phyloP scores from a whole-genome alignment of 2,113 vertebrate genomes.

The Erpornis zantholeuca region DNA sequence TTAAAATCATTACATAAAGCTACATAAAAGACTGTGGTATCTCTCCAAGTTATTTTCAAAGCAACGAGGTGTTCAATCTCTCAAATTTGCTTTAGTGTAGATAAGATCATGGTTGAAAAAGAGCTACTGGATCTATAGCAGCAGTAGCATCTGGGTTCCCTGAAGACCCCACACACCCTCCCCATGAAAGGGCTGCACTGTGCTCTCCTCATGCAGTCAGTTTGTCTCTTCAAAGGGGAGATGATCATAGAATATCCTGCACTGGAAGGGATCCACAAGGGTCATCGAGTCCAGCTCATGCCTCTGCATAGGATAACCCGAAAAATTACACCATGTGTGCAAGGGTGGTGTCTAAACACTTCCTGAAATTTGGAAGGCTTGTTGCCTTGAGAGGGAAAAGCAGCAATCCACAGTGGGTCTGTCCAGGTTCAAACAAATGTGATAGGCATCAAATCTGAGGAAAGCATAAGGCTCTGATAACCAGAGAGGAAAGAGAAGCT shows the following conservation, averaged over 20 bases:
- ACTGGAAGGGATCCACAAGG: background rate
- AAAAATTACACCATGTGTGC: background rate
- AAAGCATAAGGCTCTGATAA: background rate
- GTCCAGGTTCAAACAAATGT: background rate
- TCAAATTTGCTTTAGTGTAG: background rate
- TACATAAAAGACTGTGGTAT: background rate
- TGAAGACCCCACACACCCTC: background rate
- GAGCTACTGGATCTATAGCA: background rate
- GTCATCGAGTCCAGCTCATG: background rate
- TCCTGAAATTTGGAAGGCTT: background rate
- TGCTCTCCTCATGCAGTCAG: background rate
- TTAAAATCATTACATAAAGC: background rate
- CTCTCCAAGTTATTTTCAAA: background rate
- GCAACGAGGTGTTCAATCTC: fast-evolving
- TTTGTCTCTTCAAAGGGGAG: background rate
- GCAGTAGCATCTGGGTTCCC: background rate
- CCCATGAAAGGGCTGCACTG: background rate
- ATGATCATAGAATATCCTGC: background rate
- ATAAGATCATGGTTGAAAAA: background rate
- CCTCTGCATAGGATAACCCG: background rate
- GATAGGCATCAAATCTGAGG: background rate
- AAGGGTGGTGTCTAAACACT: no score
- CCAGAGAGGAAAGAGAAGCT: background rate
- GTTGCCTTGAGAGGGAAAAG: background rate
- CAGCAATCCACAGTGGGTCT: background rate